Conservation (phyloP, 2,113 vertebrate species). For the Equus quagga region DNA sequence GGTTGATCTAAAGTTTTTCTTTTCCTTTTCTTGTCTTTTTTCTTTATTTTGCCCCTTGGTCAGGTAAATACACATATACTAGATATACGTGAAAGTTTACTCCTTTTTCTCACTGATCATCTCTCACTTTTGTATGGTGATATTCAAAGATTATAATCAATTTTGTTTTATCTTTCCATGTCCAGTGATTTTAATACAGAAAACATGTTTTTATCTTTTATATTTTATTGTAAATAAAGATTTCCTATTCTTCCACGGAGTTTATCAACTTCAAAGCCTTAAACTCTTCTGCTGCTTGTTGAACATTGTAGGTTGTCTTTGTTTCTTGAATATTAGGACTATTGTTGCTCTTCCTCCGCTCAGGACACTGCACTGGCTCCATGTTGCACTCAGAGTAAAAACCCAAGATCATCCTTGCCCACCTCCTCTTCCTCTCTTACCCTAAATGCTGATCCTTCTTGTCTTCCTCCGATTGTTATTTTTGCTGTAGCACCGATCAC, state of each 20-base stretch:
- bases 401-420: neutral
- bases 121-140: neutral
- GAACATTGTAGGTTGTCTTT: neutral
- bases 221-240: neutral
- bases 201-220: neutral
- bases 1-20: neutral
- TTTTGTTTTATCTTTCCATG: neutral
- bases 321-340: neutral
- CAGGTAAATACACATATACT: neutral
- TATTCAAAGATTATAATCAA: neutral
- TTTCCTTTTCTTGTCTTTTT: neutral
- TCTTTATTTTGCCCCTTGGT: neutral
- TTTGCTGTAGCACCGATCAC: neutral
- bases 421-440: neutral
- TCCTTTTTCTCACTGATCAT: neutral
- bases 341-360: neutral
- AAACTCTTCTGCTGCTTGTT: neutral
- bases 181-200: neutral
- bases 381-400: neutral
- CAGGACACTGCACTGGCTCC: neutral
- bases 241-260: neutral
- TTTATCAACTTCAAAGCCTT: neutral
- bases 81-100: neutral
- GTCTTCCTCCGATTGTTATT: neutral
- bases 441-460: neutral